Evolutionary conservation across 1,140 invertebrate species (phyloP).

Genomic region (Anadara kagoshimensis): DNA sequence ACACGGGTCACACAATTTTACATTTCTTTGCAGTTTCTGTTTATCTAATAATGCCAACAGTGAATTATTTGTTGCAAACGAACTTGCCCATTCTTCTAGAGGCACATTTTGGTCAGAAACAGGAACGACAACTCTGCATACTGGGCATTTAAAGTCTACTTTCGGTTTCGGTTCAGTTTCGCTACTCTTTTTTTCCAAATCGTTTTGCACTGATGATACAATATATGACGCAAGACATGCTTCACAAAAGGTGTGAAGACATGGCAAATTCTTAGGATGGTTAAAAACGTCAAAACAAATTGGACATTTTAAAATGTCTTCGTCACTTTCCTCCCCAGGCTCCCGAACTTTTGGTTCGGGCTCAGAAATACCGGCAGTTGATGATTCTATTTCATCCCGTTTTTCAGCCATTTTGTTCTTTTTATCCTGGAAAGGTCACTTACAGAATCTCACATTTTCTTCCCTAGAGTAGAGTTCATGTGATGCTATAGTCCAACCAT

Average conservation of each 20-base stretch:
- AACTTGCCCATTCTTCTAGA: background rate
- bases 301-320: background rate
- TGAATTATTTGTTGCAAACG: background rate
- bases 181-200: no score
- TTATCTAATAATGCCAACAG: background rate
- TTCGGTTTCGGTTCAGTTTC: background rate
- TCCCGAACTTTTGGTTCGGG: no score
- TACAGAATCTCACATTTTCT: no score
- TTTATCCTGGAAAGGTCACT: no score
- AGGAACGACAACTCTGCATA: background rate
- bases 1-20: background rate
- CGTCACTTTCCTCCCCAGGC: no score
- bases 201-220: no score
- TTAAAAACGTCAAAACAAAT: conserved; percentile 4
- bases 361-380: no score
- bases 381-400: no score
- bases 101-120: background rate
- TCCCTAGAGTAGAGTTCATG: no score
- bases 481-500: no score
- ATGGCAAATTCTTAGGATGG: background rate
- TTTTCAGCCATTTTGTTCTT: no score
- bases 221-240: background rate
- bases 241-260: conserved; percentile 3
- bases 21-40: background rate
- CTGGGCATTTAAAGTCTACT: conserved; percentile 1